Base-by-base conservation (phyloP, 2,888 invertebrate genomes). In the Eupelmus urozonus region DNA sequence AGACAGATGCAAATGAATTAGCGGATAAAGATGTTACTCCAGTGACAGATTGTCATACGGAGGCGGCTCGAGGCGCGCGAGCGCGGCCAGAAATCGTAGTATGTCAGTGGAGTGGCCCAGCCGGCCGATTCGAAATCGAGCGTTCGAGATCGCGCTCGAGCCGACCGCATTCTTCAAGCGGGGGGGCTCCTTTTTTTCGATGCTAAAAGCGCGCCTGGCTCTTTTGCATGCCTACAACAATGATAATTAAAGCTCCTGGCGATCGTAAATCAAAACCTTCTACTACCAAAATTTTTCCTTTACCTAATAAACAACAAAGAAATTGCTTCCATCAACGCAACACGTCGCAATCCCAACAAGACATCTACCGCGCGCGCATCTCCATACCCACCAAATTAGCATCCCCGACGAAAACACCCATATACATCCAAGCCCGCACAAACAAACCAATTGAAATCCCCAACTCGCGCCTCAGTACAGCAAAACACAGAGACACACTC, bases 141-240 rank as follows among this genome's bases (percentile, higher is more conserved):
- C 75, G 80, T 82, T 77, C 80, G 77, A 53, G 69, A 67, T 53
- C 53, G 55, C 45, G 51, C n/a, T 60, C 73, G 59, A 72, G 74
- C 49, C 80, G 83, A 81, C 83, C 83, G 83, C 84, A 84, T 84
- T 84, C 82, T 69, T 80, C 49, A 59, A 42, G 13, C 82, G 63
- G 79, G 45, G 62, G 42, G 13, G 11, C 45, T 76, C 67, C 72
- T 65, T 34, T 72, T 20, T 67, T 49, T 29, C 60, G 23, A 60
- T 20, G 59, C 51, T 25, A 73, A 23, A 45, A 13, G 20, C 20
- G 3, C 20, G 4, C 53, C 20, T 16, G 20, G 34, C 2, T 45
- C 13, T 45, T 45, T 45, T 45, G 4, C 45, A 9, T 34, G 13
- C 2, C 16, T 16, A 16, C 16, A 16, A 45, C 16, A 45, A 45